phyloP scores from a whole-genome alignment of 2,888 invertebrate species.

The Ellobium chinense region DNA sequence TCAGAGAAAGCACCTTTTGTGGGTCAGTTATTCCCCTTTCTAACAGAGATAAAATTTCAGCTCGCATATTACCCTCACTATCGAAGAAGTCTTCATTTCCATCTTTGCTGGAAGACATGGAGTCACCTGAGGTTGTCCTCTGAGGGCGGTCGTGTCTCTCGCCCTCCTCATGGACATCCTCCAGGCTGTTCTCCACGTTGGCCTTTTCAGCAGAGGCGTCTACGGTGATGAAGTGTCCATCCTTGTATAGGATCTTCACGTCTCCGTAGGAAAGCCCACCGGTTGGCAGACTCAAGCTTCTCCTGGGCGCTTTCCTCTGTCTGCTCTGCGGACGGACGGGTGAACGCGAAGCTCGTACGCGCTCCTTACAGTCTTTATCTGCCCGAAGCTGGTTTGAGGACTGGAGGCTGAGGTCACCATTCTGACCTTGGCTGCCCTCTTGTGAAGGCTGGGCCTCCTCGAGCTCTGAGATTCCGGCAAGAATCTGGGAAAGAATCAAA shows the following conservation, averaged over 20 bases:
- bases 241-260: constrained; percentile 52
- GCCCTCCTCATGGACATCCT: constrained; percentile 2
- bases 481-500: constrained; percentile 61
- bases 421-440: neutral
- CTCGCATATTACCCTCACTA: constrained; percentile 49
- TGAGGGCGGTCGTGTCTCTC: neutral
- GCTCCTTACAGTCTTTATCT: constrained; percentile 13
- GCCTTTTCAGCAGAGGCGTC: constrained; percentile 6
- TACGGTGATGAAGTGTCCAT: constrained; percentile 54
- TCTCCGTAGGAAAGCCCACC: constrained; percentile 53
- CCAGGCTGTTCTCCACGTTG: neutral
- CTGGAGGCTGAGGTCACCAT: constrained; percentile 4
- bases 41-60: constrained; percentile 53
- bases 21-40: constrained; percentile 48
- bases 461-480: constrained; percentile 71
- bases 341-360: constrained; percentile 25
- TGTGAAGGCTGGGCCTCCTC: constrained; percentile 55
- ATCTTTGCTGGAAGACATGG: neutral
- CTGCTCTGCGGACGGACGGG: constrained; percentile 26
- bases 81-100: constrained; percentile 6
- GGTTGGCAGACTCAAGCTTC: constrained; percentile 55
- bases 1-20: neutral
- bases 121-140: neutral
- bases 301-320: constrained; percentile 34
- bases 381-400: constrained; percentile 5